Conservation (phyloP, 2,888 invertebrate genomes). For the Tetragonisca angustula region DNA sequence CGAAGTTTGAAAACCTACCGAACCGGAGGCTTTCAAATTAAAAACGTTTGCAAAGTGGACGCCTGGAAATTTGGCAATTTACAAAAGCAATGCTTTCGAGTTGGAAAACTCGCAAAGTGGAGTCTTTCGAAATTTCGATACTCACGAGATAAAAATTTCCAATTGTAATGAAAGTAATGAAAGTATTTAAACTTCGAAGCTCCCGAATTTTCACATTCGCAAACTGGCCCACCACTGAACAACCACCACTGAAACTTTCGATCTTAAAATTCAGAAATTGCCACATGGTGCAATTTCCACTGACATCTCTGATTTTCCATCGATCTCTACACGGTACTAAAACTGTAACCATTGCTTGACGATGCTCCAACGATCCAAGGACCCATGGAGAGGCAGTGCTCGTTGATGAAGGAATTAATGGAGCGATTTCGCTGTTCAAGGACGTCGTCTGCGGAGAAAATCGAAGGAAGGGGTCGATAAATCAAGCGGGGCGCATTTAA, state of each 20-base stretch:
- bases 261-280: background rate
- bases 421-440: slow-evolving; percentile 61
- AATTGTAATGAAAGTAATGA: background rate
- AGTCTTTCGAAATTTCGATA: background rate
- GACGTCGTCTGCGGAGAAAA: slow-evolving; percentile 63
- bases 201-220: too few species aligned
- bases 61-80: too few species aligned
- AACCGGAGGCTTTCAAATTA: too few species aligned
- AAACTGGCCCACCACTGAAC: background rate
- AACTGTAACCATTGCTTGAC: background rate
- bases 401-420: slow-evolving; percentile 51
- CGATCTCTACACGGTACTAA: too few species aligned
- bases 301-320: too few species aligned
- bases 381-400: background rate
- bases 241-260: background rate
- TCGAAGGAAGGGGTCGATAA: slow-evolving; percentile 76
- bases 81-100: too few species aligned
- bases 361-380: background rate
- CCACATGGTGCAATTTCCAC: too few species aligned
- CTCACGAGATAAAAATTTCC: background rate
- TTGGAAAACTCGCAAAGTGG: too few species aligned
- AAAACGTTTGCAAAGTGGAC: too few species aligned
- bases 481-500: slow-evolving; percentile 80
- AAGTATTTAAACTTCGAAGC: background rate
- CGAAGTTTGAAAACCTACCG: too few species aligned